These are phyloP conservation scores for Halocaridina rubra DNA, from an alignment of 2,888 invertebrate species.

Conservation along the genomic window DNA sequence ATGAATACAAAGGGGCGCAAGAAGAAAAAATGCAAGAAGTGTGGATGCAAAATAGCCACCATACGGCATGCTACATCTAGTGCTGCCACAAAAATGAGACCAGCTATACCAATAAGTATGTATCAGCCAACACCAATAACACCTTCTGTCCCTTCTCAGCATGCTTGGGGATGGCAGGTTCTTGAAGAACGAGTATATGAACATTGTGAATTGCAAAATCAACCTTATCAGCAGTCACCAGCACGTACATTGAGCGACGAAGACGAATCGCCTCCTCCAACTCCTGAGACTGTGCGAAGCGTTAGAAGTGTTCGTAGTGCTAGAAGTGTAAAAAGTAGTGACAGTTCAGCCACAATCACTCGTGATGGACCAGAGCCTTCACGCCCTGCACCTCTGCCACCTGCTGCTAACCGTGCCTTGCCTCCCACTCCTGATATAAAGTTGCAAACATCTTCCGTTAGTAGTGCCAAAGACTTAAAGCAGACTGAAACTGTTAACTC, in stretches of 20 bases:
- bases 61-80: conserved; percentile 46
- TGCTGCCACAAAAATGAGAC: conserved; percentile 38
- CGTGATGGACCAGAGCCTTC: conserved; percentile 50
- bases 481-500: background rate
- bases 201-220: conserved; percentile 33
- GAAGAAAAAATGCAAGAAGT: conserved; percentile 62
- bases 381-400: conserved; percentile 39
- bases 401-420: background rate
- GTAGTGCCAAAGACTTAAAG: conserved; percentile 37
- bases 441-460: background rate
- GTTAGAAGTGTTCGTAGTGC: conserved; percentile 46
- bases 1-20: conserved; percentile 52
- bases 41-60: conserved; percentile 59
- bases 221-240: background rate
- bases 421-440: background rate
- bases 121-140: conserved; percentile 40
- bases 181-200: conserved; percentile 46
- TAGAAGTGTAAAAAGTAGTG: conserved; percentile 51
- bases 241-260: conserved; percentile 30
- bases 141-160: conserved; percentile 2
- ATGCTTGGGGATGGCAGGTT: conserved; percentile 54
- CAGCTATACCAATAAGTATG: conserved; percentile 48
- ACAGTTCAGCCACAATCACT: conserved; percentile 58
- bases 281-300: conserved; percentile 62
- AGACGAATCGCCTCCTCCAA: conserved; percentile 60